A percentile compares a stretch with the other conserved stretches of the same genome.
Evolutionary conservation across 2,113 vertebrate genomes (phyloP).

Genomic region (Cygnus atratus): DNA sequence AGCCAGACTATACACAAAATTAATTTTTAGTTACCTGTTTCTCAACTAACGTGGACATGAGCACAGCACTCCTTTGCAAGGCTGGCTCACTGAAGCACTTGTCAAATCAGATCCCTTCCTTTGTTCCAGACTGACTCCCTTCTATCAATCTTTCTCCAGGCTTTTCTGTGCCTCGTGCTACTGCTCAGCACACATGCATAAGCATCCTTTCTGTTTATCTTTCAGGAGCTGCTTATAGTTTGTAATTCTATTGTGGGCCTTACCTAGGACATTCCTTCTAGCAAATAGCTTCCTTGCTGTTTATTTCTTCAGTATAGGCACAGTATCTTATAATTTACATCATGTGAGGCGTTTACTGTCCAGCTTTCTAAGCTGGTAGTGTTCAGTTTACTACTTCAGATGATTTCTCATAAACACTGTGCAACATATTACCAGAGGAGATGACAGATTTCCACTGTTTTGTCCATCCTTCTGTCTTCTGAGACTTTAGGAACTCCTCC

Average conservation of each 20-base stretch:
- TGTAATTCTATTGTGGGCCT: background rate
- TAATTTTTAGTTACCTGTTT: background rate
- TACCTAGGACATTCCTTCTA: background rate
- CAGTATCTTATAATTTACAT: background rate
- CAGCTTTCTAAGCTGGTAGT: background rate
- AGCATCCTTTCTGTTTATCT: background rate
- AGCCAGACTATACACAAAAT: background rate
- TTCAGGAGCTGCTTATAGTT: background rate
- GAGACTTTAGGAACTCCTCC: background rate
- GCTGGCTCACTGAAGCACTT: background rate
- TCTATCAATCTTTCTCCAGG: background rate
- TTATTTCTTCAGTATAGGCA: constrained; percentile 6
- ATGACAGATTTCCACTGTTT: background rate
- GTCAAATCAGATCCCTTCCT: background rate
- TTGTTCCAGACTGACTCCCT: background rate
- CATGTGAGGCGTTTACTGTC: background rate
- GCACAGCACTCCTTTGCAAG: background rate
- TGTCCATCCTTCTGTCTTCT: background rate
- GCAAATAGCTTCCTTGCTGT: background rate
- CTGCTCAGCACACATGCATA: background rate
- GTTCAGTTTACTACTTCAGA: background rate
- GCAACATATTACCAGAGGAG: background rate
- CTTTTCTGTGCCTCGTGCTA: background rate
- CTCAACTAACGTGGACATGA: background rate
- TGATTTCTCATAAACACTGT: background rate